phyloP scores from a whole-genome alignment of 2,113 vertebrate genomes.

The Lathamus discolor region DNA sequence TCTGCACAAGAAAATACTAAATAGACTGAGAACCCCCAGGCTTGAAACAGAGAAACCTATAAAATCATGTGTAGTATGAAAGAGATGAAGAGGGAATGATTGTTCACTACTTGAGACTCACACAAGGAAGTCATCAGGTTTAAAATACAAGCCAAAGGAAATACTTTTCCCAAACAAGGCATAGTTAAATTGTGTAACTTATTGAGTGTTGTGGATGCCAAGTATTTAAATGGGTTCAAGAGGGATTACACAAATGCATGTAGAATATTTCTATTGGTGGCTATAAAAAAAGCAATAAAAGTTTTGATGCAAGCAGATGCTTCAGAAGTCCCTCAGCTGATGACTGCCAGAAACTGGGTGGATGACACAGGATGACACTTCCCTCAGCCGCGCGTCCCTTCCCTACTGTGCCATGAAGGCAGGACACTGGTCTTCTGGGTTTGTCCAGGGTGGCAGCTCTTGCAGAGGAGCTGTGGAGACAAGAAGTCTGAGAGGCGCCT shows the following conservation, averaged over 20 bases:
- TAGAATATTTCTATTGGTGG: neutral
- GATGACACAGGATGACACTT: neutral
- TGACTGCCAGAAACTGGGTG: neutral
- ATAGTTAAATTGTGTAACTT: constrained; percentile 49
- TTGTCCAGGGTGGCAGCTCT: neutral
- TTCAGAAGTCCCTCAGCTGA: neutral
- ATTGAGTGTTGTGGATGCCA: constrained; percentile 17
- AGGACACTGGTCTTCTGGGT: neutral
- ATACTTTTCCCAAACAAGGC: constrained; percentile 55
- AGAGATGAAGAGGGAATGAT: neutral
- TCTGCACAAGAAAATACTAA: neutral
- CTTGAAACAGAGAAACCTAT: neutral
- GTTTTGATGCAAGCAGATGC: constrained; percentile 27
- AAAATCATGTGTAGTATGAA: neutral
- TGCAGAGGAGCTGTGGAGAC: neutral
- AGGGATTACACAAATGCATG: constrained; percentile 26
- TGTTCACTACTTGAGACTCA: constrained; percentile 20
- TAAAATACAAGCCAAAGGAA: constrained; percentile 53
- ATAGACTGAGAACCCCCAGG: neutral
- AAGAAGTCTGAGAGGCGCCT: neutral
- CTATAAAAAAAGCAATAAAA: neutral
- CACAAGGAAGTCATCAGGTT: constrained; percentile 64
- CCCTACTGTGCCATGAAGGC: neutral
- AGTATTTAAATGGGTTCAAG: constrained; percentile 50
- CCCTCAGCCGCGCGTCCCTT: neutral